Evolutionary conservation across 2,797 vertebrate genomes (phyloP).

Genomic region (Scyliorhinus canicula): DNA sequence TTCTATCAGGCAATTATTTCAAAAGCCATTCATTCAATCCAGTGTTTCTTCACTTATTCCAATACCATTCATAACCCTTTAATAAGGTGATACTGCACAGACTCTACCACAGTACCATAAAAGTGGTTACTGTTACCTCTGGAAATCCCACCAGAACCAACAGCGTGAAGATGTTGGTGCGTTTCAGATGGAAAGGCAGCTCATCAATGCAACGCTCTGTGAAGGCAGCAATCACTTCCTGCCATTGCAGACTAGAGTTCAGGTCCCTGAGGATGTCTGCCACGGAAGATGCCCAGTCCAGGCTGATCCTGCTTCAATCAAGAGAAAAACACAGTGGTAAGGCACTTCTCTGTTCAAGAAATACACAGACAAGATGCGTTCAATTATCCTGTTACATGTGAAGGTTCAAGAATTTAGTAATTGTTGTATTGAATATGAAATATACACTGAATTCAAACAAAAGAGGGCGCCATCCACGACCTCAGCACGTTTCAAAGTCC

Average conservation of each 20-base stretch:
- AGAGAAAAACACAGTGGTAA: slow-evolving; percentile 34
- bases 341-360: background rate
- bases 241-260: slow-evolving; percentile 76
- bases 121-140: slow-evolving; percentile 63
- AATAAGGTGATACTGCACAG: background rate
- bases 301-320: slow-evolving; percentile 76
- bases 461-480: background rate
- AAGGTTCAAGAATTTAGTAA: background rate
- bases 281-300: slow-evolving; percentile 95
- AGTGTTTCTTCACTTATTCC: background rate
- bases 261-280: slow-evolving; percentile 84
- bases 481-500: background rate
- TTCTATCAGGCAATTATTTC: too few relatives aligned
- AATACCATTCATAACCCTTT: background rate
- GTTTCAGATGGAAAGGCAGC: slow-evolving; percentile 80
- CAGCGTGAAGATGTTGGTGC: slow-evolving; percentile 92
- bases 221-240: slow-evolving; percentile 73
- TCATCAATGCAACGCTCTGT: slow-evolving; percentile 86
- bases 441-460: background rate
- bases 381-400: background rate
- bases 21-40: background rate
- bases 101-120: background rate
- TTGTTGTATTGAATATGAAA: background rate
- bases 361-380: background rate
- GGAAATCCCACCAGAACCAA: slow-evolving; percentile 91